Base-by-base conservation (phyloP, 2,113 vertebrate genomes). In the Pteronura brasiliensis region DNA sequence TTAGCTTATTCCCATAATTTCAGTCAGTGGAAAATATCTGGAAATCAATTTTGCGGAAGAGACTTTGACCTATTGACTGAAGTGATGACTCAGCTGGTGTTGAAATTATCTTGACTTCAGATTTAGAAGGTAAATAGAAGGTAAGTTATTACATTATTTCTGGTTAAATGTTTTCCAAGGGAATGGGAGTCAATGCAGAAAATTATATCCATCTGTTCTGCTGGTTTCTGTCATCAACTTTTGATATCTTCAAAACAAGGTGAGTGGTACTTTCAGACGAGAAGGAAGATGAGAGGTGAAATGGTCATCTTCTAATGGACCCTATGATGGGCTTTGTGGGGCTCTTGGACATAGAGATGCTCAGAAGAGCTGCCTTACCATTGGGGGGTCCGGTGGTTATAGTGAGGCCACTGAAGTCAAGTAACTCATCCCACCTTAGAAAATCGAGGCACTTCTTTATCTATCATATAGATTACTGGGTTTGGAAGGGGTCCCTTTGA, bases 81-180 rank as follows among this genome's bases (percentile, higher is more conserved):
- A 91, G 42, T 25, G 80, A 80, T 95, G 88, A 90, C 71, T 96
- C 39, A 74, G 42, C 36, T 27, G 25, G 25, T 83, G 65, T 72
- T 96, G 85, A 83, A 63, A 72, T 96, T 74, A 71, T 80, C 86
- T 92, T 72, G 74, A 52, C 74, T 90, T 97, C 95, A 93, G 61
- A 93, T 96, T 98, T 98, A 88, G 92, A 98, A 98, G 80, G 97
- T 97, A 99, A 98, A 99, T 97, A 98, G 96, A 95, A 92, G 88
- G 98, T 98, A 97, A 98, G 98, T 98, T 94, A 98, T 99, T 99
- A 98, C 96, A 95, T 97, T 47, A 97, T 96, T 98, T 98, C 96
- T 97, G 52, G 97, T 97, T 97, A 95, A 90, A 93, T 97, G 96
- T 95, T 88, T 97, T 98, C 95, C 96, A 97, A 93, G 76, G 87